These are phyloP conservation scores for Callitettix versicolor DNA, from an alignment of 1,140 invertebrate genomes.

Conservation along the genomic window DNA sequence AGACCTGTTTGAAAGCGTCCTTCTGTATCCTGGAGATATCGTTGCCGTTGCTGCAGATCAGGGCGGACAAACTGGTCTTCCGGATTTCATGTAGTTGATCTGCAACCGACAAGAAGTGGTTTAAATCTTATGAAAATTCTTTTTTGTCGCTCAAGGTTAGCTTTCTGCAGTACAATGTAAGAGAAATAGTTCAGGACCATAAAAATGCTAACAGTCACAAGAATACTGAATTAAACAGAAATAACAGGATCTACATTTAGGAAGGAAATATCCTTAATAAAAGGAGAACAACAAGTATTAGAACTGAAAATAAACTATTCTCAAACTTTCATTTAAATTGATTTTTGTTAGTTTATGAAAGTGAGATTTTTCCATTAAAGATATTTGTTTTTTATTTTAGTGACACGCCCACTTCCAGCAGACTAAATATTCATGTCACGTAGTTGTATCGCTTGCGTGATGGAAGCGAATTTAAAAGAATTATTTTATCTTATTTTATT, in stretches of 20 bases:
- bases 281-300: no score
- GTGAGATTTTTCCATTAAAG: no score
- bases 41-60: conserved; percentile 72
- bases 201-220: not conserved
- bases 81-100: conserved; percentile 62
- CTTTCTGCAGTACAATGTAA: not conserved
- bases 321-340: no score
- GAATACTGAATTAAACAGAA: not conserved
- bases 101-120: conserved; percentile 32
- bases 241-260: not conserved
- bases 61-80: conserved; percentile 52
- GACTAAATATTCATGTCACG: no score
- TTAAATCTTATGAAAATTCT: not conserved
- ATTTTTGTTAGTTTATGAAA: no score
- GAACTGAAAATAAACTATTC: no score
- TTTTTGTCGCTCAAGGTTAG: not conserved
- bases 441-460: no score
- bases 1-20: conserved; percentile 39
- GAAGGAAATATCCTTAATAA: not conserved
- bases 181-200: conserved; percentile 13
- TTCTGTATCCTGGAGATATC: conserved; percentile 45
- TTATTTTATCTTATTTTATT: no score
- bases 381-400: no score
- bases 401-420: no score
- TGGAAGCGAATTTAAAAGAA: no score